Evolutionary conservation across 92 coral and sea anemone genomes (phyloP), one percentile per base, ranked within the genome.

Genomic region (Siderastrea radians): DNA sequence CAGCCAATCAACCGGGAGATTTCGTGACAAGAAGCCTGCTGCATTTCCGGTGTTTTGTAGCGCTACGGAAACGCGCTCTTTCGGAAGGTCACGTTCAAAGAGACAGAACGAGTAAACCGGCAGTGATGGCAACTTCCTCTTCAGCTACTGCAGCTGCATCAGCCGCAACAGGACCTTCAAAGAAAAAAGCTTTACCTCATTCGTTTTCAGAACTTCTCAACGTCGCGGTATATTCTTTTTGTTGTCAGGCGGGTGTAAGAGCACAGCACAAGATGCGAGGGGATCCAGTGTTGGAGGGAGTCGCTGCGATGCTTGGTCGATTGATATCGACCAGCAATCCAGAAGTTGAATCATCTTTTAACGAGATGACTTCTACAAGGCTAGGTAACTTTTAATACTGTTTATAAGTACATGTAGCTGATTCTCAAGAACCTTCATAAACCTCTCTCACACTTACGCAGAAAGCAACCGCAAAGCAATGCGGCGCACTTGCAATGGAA

Each of bases 211-310:
- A 64, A 16, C 62, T 87, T 6, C 86, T 87, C 7, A 86, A 87
- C 49, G 61, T 87, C 65, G 91, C 91, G 49, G 74, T 87, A 3
- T 87, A 68, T 73, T 87, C 91, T 19, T 87, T 87, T 44, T 38
- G 91, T 73, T 87, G 91, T 53, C 91, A 87, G 54, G 62, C 81
- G 15, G 91, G 91, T 7, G n/a, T 87, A 19, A 2, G 86, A 19
- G 15, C 73, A 1, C 10, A 73, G 2, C 69, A 64, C n/a, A 64
- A 64, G n/a, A 9, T 64, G 43, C 77, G 89, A 1, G 92, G 89
- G n/a, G 74, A 84, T 53, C 85, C 92, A 3, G 85, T 89, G 48
- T 19, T 83, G 76, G 89, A 83, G 54, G 88, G 92, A 19, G 85
- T 83, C 11, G 55, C 70, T 8, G 60, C 81, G 58, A 16, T 89